Evolutionary conservation across 2,888 invertebrate species (phyloP), one percentile per base, ranked within the genome.

Genomic region (Andrena bicolor): DNA sequence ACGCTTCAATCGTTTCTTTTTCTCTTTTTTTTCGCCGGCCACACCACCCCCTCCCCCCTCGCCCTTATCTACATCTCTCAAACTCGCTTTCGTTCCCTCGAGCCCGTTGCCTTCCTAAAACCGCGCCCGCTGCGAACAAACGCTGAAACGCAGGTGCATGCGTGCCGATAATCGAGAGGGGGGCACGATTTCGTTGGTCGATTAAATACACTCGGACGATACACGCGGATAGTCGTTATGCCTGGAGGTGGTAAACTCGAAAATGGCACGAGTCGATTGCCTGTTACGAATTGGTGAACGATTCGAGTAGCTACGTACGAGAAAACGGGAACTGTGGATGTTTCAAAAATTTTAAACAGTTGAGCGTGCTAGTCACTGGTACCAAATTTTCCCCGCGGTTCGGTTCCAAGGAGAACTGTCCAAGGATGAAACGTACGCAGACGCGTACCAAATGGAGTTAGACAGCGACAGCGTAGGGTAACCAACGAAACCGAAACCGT

Each of bases 1-100:
- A 79, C 87, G 89, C 90, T 87, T 89, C 87, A 53, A 82, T 82
- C 78, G 77, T 84, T 86, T 76, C 71, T 71, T 81, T 80, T 80
- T 80, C 66, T 75, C 64, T 51, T 58, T 51, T 41, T 65, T 64
- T 28, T 68, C 51, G 10, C 49, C 48, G 1, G 2, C 51, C 65
- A 2, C 58, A 51, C 63, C 48, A 10, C 32, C 23, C 32, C 66
- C 48, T 7, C 32, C 23, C 32, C 7, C 49, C 28, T 28, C 48
- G 20, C 60, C 68, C 80, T 83, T 83, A 83, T 85, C 85, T 77
- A 78, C 51, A 64, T 77, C 65, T 71, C 71, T 56, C 64, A n/a
- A 48, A 48, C 70, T 69, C 53, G 71, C 82, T 66, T 82, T 60
- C 71, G 51, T 78, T 78, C 70, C 80, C 53, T 78, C 70, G 51